These are phyloP conservation scores for Chanos chanos DNA, from an alignment of 2,797 vertebrate genomes.

Conservation along the genomic window DNA sequence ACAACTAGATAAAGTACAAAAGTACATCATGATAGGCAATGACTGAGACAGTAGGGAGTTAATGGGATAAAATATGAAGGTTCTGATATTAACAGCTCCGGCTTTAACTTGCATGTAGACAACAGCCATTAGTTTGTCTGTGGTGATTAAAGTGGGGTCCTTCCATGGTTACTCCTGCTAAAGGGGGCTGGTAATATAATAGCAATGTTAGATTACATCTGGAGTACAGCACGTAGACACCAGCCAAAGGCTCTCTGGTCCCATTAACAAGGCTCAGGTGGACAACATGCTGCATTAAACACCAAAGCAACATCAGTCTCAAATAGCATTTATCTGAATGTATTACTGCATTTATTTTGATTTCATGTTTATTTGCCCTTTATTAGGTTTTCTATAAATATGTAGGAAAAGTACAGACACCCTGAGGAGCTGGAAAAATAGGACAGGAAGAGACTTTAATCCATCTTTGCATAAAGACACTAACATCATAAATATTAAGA, in stretches of 20 bases:
- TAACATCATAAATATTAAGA: too few species aligned
- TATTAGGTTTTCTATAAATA: constrained; percentile 37
- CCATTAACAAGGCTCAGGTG: constrained; percentile 56
- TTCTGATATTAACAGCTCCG: too few species aligned
- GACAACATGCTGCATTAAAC: constrained; percentile 6
- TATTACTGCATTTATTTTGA: neutral
- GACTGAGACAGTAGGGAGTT: too few species aligned
- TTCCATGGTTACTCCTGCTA: constrained; percentile 49
- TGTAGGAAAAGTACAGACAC: constrained; percentile 15
- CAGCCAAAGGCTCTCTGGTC: constrained; percentile 25
- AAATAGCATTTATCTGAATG: neutral
- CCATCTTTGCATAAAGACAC: too few species aligned
- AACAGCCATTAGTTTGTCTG: constrained; percentile 58
- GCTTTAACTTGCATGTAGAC: constrained; percentile 45
- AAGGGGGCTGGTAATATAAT: constrained; percentile 57
- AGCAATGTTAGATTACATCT: constrained; percentile 50
- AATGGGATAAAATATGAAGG: too few species aligned
- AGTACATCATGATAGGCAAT: too few species aligned
- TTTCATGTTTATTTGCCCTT: constrained; percentile 49
- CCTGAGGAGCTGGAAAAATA: too few species aligned
- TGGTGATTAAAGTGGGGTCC: constrained; percentile 48
- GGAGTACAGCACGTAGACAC: constrained; percentile 47
- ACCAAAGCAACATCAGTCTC: neutral
- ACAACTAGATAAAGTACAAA: too few species aligned
- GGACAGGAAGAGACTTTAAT: too few species aligned